Evolutionary conservation across 2,113 vertebrate species (phyloP), one percentile per base, ranked within the genome.

Genomic region (Alethe diademata): DNA sequence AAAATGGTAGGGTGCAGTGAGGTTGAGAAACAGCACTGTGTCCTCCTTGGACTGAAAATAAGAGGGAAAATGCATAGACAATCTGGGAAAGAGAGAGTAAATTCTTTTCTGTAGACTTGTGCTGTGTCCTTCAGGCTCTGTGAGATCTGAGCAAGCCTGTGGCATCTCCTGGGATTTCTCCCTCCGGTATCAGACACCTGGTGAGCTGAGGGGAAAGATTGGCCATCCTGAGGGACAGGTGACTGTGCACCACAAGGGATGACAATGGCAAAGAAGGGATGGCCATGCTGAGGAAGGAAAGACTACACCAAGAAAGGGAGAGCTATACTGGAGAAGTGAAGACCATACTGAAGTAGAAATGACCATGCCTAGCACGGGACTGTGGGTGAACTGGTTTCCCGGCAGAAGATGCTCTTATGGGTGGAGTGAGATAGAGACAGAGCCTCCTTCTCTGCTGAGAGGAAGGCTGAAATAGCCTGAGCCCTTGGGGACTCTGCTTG

Each of bases 1-100:
- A 54, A 19, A 38, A 8, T 4, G 14, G 36, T 40, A 36, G 19
- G 26, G 5, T 45, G 12, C 0, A 0, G 28, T 26, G 61, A 35
- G 23, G 18, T 69, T 60, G 48, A 69, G 57, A n/a, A 78, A 43
- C 43, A 74, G 40, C 29, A 25, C 56, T 1, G 0, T 38, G 36
- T 80, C 16, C 47, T 66, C n/a, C 29, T n/a, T 60, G 43, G 33
- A n/a, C n/a, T 72, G 35, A 50, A 86, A 92, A 60, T 54, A 14
- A 72, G 53, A 78, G 23, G 33, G 19, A 61, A 91, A 82, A 82
- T 23, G 12, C 40, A 54, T 38, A 71, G 29, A 35, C 17, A 5
- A 17, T 75, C 22, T 73, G 36, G 36, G 36, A 72, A 91, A 71
- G 36, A 57, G 47, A 48, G 36, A 60, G 13, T 16, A 91, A 69